Conservation (phyloP, 1,140 invertebrate genomes). For the Cherax quadricarinatus region DNA sequence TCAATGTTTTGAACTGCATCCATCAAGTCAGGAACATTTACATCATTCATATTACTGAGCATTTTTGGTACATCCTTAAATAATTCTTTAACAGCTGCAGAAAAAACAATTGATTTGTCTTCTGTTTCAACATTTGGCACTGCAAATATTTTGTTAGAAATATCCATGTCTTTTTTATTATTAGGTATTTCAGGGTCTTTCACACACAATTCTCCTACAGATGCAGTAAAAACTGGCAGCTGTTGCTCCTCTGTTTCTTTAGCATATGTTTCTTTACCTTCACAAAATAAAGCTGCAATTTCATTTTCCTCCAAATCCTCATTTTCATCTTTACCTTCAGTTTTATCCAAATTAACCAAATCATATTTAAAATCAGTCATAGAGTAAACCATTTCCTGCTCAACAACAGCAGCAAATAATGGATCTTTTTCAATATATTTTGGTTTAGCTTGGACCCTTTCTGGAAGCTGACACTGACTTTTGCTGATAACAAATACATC, state of each 20-base stretch:
- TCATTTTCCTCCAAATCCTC: not conserved
- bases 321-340: not conserved
- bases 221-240: conserved; percentile 3
- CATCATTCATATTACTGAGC: not conserved
- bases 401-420: conserved; percentile 16
- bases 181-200: not conserved
- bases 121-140: not conserved
- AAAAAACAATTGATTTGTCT: not conserved
- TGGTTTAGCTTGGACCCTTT: conserved; percentile 56
- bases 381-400: conserved; percentile 32
- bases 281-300: not conserved
- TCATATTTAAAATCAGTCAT: not conserved
- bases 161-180: not conserved
- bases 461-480: conserved; percentile 60
- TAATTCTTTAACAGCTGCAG: not conserved
- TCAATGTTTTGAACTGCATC: conserved; percentile 19
- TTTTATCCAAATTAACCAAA: not conserved
- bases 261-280: not conserved
- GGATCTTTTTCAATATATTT: conserved; percentile 60
- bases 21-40: not conserved
- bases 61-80: not conserved
- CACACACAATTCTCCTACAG: not conserved
- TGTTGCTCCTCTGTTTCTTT: not conserved
- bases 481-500: conserved; percentile 59
- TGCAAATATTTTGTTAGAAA: not conserved